Conservation (phyloP, 2,113 vertebrate genomes). For the Alethe diademata region DNA sequence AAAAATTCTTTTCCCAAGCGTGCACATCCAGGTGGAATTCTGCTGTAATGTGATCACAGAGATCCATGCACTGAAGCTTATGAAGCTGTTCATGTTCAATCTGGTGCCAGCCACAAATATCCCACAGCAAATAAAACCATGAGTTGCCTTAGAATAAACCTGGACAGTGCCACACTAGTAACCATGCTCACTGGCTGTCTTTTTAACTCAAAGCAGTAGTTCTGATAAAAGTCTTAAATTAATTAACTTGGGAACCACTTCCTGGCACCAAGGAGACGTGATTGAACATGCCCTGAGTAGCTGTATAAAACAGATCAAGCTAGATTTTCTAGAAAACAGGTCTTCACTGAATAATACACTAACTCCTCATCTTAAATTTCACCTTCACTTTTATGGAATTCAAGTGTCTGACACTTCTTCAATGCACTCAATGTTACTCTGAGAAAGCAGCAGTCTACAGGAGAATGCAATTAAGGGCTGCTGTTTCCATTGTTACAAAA, state of each 20-base stretch:
- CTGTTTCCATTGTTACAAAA: background rate
- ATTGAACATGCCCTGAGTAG: background rate
- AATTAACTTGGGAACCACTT: background rate
- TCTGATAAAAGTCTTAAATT: background rate
- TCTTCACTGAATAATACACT: background rate
- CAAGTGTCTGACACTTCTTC: background rate
- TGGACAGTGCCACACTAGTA: background rate
- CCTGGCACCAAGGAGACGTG: background rate
- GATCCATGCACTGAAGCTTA: background rate
- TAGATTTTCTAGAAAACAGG: background rate
- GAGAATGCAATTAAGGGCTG: background rate
- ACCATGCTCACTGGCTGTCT: background rate
- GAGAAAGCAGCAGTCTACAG: background rate
- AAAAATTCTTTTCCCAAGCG: background rate
- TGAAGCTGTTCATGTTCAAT: background rate
- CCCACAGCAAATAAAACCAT: background rate
- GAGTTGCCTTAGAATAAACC: background rate
- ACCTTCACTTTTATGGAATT: background rate
- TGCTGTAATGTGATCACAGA: background rate
- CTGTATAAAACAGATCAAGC: background rate
- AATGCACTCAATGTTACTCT: background rate
- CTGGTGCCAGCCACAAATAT: background rate
- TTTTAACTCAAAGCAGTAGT: background rate
- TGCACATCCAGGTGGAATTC: background rate
- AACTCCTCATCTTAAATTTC: background rate